Evolutionary conservation across 2,888 invertebrate species (phyloP).

Genomic region (Drosophila mayaguana): DNA sequence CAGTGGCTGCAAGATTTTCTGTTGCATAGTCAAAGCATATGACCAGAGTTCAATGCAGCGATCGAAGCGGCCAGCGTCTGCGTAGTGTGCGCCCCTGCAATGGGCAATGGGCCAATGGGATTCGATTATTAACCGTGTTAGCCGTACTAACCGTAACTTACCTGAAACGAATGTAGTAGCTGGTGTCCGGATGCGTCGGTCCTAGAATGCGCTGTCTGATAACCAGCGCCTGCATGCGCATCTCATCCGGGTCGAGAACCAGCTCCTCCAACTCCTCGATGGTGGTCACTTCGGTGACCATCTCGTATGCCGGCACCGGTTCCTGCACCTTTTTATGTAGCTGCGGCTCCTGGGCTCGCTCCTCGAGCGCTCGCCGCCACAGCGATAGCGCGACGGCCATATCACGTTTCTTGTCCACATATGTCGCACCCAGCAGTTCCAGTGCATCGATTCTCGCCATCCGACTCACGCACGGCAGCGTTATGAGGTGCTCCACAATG

Average conservation of each 20-base stretch:
- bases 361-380: constrained; percentile 96
- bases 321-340: constrained; percentile 91
- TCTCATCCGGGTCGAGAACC: constrained; percentile 96
- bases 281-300: constrained; percentile 92
- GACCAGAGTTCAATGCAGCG: constrained; percentile 98
- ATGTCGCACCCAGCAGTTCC: constrained; percentile 96
- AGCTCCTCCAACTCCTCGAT: constrained; percentile 93
- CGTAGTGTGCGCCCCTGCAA: constrained; percentile 94
- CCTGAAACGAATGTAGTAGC: constrained; percentile 96
- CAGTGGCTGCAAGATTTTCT: constrained; percentile 95
- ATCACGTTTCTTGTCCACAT: constrained; percentile 97
- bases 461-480: constrained; percentile 90
- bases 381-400: constrained; percentile 95
- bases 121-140: constrained; percentile 13
- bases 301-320: constrained; percentile 95
- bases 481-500: constrained; percentile 96
- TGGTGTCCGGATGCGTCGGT: constrained; percentile 98
- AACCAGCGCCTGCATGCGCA: constrained; percentile 97
- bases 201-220: constrained; percentile 96
- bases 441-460: constrained; percentile 94
- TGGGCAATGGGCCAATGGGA: too few relatives aligned
- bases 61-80: constrained; percentile 96
- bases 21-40: constrained; percentile 98
- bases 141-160: constrained; percentile 30
- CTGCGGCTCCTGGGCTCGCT: constrained; percentile 89